Evolutionary conservation across 1,140 invertebrate species (phyloP).

Genomic region (Drosophila bifasciata): DNA sequence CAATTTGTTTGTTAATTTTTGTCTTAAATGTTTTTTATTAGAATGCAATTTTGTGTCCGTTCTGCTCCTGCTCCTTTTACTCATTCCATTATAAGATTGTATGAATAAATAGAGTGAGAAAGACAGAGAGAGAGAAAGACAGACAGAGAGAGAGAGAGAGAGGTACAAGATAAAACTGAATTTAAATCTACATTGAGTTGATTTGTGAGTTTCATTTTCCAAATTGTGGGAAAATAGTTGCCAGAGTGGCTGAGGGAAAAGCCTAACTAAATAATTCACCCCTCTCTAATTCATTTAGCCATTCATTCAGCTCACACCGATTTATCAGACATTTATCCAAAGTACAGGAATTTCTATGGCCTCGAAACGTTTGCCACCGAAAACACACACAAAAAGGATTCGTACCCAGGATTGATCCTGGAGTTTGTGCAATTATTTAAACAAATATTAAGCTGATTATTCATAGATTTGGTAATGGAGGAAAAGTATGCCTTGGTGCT

Average conservation of each 20-base stretch:
- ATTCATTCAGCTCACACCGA: constrained; percentile 3
- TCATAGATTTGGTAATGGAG: too few species aligned
- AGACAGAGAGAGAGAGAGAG: too few species aligned
- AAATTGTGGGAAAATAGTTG: too few species aligned
- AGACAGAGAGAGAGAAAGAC: too few species aligned
- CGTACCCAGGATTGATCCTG: constrained; percentile 8
- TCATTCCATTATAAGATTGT: constrained; percentile 35
- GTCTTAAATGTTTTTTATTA: constrained; percentile 64
- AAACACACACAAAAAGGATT: too few species aligned
- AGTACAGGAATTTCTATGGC: too few species aligned
- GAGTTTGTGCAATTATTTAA: constrained; percentile 30
- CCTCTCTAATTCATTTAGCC: constrained; percentile 10
- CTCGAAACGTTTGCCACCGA: too few species aligned
- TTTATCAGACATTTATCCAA: background rate
- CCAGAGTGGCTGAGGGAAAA: too few species aligned
- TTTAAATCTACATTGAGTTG: constrained; percentile 41
- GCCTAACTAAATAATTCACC: too few species aligned
- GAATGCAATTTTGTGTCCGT: constrained; percentile 38
- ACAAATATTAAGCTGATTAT: too few species aligned
- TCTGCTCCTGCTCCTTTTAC: background rate
- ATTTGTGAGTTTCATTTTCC: constrained; percentile 33
- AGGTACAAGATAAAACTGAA: constrained; percentile 9
- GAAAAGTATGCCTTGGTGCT: too few species aligned
- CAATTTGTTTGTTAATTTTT: constrained; percentile 72
- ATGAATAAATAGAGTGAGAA: too few species aligned